Evolutionary conservation across 2,113 vertebrate species (phyloP), one percentile per base, ranked within the genome.

Genomic region (Aythya baeri): DNA sequence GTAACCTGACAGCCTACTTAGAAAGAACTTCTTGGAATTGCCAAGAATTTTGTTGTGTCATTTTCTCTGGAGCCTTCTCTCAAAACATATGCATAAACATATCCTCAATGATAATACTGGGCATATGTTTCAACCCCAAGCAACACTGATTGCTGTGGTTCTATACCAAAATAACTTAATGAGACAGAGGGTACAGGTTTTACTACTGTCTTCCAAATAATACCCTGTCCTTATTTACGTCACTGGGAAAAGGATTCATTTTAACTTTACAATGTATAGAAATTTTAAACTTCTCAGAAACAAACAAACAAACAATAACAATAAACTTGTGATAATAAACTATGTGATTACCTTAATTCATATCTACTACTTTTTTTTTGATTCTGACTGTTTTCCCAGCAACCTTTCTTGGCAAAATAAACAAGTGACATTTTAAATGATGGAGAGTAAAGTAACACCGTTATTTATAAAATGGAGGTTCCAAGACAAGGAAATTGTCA

Each of bases 381-480:
- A 57, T 57, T 55, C 52, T 76, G 54, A 23, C 41, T 92, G 25
- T 52, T 79, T n/a, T 44, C 49, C n/a, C 18, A 44, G 36, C 88
- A 88, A n/a, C 9, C 5, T 23, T 81, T 83, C 66, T 74, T 75
- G 2, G 21, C 21, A 76, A 87, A 91, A 96, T 55, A 75, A 86
- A 75, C 23, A 75, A 88, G 86, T 41, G 75, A 85, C 41, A 44
- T 81, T 91, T 90, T 68, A 46, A 93, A 84, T 78, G 91, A 26
- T 77, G 18, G 57, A 38, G 34, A 79, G 34, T 32, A 72, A 63
- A 75, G n/a, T 34, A 80, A 21, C 31, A 4, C 4, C 36, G 31
- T 23, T 23, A 44, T 7, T 4, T 14, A 2, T 2, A 18, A 41
- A 80, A 65, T 9, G 27, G 57, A 79, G 27, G 27, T 66, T 58